Evolutionary conservation across 2,797 vertebrate species (phyloP).

Genomic region (Molothrus aeneus): DNA sequence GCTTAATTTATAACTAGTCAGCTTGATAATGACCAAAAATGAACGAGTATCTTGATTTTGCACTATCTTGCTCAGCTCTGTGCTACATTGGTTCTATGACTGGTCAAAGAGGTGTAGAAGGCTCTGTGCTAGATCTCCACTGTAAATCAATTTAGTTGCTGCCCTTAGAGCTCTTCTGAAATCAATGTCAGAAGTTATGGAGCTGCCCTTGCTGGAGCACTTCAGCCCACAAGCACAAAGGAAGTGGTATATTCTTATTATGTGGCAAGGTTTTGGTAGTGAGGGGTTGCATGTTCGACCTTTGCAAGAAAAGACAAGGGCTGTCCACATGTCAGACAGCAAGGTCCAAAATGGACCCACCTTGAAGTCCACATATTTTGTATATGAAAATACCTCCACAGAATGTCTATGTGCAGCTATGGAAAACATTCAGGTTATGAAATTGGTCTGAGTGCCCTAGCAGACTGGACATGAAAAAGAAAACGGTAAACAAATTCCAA

Average conservation of each 20-base stretch:
- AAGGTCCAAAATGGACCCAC: not conserved
- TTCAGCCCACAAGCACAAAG: not conserved
- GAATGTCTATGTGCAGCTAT: not conserved
- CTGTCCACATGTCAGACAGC: not conserved
- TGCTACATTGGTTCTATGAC: not conserved
- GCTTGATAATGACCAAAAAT: not conserved
- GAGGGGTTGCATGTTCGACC: not conserved
- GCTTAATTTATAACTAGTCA: not conserved
- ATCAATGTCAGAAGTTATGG: not conserved
- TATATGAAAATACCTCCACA: not conserved
- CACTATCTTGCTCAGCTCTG: not conserved
- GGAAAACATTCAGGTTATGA: not conserved
- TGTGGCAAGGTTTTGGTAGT: not conserved
- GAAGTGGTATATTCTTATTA: not conserved
- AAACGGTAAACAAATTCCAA: not conserved
- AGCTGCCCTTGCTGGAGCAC: not conserved
- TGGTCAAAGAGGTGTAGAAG: not conserved
- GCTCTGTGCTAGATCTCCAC: not conserved
- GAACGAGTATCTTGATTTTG: not conserved
- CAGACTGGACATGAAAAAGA: not conserved
- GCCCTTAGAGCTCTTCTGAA: not conserved
- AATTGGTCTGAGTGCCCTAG: not conserved
- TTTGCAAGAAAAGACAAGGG: not conserved
- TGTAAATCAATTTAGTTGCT: not conserved
- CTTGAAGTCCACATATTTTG: not conserved